Percentiles rank a stretch among this genome's conserved stretches.
Conservation (phyloP, 2,113 vertebrate species). For the Leptocoma aspasia region DNA sequence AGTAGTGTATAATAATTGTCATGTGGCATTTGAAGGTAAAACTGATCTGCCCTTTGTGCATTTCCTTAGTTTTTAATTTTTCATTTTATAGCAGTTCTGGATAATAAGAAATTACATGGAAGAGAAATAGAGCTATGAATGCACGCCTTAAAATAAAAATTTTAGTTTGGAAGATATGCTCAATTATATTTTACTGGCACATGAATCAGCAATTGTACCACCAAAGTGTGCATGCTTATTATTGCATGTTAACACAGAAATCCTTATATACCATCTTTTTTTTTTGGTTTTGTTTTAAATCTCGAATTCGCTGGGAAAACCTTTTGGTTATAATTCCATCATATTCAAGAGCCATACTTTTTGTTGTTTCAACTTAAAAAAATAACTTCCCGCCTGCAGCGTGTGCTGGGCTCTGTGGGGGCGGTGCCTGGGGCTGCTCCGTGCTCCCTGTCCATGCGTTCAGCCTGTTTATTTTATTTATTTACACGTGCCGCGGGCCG, state of each 20-base stretch:
- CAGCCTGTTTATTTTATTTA: too few species aligned
- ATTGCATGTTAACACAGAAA: conserved; percentile 74
- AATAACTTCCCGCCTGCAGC: conserved; percentile 66
- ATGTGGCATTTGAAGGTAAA: neutral
- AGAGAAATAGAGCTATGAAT: neutral
- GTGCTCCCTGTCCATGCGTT: conserved; percentile 64
- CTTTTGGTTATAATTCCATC: conserved; percentile 30
- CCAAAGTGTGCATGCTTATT: conserved; percentile 74
- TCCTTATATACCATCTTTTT: neutral
- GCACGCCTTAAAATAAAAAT: conserved; percentile 20
- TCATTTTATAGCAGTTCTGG: conserved; percentile 36
- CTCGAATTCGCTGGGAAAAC: conserved; percentile 47
- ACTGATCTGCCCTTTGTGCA: conserved; percentile 32
- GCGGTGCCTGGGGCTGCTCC: conserved; percentile 57
- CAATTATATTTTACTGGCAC: conserved; percentile 67
- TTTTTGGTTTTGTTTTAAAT: neutral
- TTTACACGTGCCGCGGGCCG: conserved; percentile 18
- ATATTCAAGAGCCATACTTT: conserved; percentile 29
- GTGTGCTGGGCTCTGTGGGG: conserved; percentile 53
- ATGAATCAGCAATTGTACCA: conserved; percentile 64
- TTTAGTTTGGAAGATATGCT: conserved; percentile 60
- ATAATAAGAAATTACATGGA: conserved; percentile 9
- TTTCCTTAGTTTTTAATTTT: neutral
- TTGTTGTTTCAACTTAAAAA: conserved; percentile 69
- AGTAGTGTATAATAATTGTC: neutral